phyloP scores from a whole-genome alignment of 92 coral and sea anemone genomes.

The Palythoa grandis region DNA sequence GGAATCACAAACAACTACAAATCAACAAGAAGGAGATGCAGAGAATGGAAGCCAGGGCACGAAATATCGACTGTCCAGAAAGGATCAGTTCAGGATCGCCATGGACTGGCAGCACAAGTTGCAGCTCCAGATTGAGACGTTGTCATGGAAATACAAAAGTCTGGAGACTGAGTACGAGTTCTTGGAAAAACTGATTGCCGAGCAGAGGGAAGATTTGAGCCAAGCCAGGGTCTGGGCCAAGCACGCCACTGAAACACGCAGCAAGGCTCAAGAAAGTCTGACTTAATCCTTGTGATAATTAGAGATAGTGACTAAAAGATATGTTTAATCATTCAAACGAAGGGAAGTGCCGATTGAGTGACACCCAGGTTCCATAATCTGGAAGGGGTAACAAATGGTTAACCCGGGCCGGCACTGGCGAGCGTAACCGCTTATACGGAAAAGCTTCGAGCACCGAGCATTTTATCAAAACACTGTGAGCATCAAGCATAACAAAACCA shows the following conservation, averaged over 20 bases:
- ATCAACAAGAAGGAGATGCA: neutral
- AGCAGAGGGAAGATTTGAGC: slow-evolving; percentile 61
- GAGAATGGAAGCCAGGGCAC: neutral
- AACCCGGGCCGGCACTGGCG: too few species aligned
- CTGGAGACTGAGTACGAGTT: slow-evolving; percentile 69
- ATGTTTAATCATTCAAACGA: too few species aligned
- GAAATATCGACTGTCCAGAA: slow-evolving; percentile 19
- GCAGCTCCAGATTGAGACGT: slow-evolving; percentile 74
- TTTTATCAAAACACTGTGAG: too few species aligned
- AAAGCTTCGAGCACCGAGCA: too few species aligned
- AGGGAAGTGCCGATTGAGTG: too few species aligned
- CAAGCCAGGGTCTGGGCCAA: slow-evolving; percentile 56
- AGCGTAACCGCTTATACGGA: too few species aligned
- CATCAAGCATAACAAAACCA: too few species aligned
- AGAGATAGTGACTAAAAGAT: neutral
- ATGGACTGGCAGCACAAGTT: slow-evolving; percentile 81
- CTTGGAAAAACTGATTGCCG: slow-evolving; percentile 65
- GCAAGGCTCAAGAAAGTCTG: neutral
- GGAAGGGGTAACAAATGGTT: too few species aligned
- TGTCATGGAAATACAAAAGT: slow-evolving; percentile 73
- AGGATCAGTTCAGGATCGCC: slow-evolving; percentile 32
- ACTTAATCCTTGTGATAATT: neutral
- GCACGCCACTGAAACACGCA: slow-evolving; percentile 10
- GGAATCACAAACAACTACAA: neutral
- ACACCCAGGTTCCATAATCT: too few species aligned